A percentile compares a stretch with the other conserved stretches of the same genome.
Evolutionary conservation across 1,140 invertebrate genomes (phyloP).

Genomic region (Diachasma alloeum): DNA sequence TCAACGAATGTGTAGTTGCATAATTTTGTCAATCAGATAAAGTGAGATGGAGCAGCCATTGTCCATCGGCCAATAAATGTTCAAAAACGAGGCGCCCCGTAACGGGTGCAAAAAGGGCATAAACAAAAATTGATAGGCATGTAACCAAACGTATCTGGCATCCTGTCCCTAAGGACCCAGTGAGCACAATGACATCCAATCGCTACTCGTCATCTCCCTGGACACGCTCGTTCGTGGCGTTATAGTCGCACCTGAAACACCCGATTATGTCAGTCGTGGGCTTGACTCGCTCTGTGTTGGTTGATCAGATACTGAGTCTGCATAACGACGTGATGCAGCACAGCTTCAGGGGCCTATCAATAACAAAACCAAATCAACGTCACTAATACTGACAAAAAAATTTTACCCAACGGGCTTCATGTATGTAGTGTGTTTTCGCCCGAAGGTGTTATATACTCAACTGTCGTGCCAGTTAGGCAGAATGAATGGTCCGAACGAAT

Average conservation of each 20-base stretch:
- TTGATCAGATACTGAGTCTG: slow-evolving; percentile 54
- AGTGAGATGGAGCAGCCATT: neutral
- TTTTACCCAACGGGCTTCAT: neutral
- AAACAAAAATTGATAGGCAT: slow-evolving; percentile 8
- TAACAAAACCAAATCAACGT: neutral
- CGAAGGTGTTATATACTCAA: slow-evolving; percentile 18
- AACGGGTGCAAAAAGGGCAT: neutral
- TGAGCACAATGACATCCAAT: slow-evolving; percentile 42
- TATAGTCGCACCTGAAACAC: slow-evolving; percentile 40
- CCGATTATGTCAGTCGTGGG: slow-evolving; percentile 55
- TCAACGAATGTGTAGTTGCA: too few species aligned
- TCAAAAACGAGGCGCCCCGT: neutral
- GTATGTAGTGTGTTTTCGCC: slow-evolving; percentile 40
- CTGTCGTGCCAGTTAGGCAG: slow-evolving; percentile 39
- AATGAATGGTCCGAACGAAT: slow-evolving; percentile 61
- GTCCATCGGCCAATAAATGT: neutral
- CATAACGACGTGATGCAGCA: slow-evolving; percentile 44
- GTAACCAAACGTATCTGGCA: neutral
- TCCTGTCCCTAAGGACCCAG: slow-evolving; percentile 5
- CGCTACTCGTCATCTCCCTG: slow-evolving; percentile 43
- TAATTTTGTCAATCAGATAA: neutral
- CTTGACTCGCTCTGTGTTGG: slow-evolving; percentile 35
- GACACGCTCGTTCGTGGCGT: slow-evolving; percentile 35
- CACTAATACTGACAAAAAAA: neutral
- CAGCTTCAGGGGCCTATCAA: neutral